phyloP scores from a whole-genome alignment of 1,140 invertebrate species.

The Telenomus remus region DNA sequence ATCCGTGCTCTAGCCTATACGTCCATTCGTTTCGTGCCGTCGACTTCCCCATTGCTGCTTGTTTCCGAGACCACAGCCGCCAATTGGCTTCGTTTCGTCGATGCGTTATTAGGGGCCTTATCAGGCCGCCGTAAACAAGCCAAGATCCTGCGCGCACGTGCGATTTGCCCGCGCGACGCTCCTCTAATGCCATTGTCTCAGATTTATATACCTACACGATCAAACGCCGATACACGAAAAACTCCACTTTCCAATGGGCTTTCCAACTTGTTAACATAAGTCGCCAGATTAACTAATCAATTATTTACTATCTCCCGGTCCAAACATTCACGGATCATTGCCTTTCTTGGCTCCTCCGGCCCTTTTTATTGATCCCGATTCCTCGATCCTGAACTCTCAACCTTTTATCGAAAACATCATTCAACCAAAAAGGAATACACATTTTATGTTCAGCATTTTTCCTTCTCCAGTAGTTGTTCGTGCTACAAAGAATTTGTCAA shows the following conservation, averaged over 20 bases:
- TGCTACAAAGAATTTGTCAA: too few relatives aligned
- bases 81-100: slow-evolving; percentile 35
- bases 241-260: background rate
- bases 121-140: slow-evolving; percentile 19
- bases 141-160: background rate
- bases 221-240: background rate
- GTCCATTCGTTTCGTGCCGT: slow-evolving; percentile 46
- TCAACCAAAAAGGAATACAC: too few relatives aligned
- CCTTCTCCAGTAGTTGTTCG: too few relatives aligned
- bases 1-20: slow-evolving; percentile 38
- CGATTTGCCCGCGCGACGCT: background rate
- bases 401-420: too few relatives aligned
- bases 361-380: too few relatives aligned
- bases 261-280: too few relatives aligned
- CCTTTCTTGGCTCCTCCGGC: too few relatives aligned
- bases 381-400: too few relatives aligned
- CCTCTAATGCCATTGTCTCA: background rate
- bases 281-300: too few relatives aligned
- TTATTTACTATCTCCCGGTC: too few relatives aligned
- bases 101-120: slow-evolving; percentile 37
- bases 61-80: slow-evolving; percentile 23
- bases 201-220: slow-evolving; percentile 1
- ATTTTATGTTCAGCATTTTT: too few relatives aligned
- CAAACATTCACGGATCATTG: too few relatives aligned
- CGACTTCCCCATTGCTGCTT: slow-evolving; percentile 51